These are phyloP conservation scores for Leucopsar rothschildi DNA, from an alignment of 2,113 vertebrate species.

Conservation along the genomic window DNA sequence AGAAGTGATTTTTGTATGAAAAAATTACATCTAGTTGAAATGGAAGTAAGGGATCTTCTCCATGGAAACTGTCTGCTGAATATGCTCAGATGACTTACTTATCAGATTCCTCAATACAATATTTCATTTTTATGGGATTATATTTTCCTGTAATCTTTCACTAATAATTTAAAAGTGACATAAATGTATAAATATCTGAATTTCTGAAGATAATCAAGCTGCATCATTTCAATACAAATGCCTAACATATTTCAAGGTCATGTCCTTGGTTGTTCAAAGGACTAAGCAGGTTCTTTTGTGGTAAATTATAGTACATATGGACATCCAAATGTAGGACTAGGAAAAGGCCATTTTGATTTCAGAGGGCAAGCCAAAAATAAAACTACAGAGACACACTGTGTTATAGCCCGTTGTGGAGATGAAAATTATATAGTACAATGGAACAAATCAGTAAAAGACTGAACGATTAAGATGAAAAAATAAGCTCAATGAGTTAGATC, in stretches of 20 bases:
- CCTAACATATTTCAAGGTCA: not conserved
- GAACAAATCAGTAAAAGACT: not conserved
- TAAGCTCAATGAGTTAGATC: not conserved
- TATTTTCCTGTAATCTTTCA: not conserved
- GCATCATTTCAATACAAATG: not conserved
- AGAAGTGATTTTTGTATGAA: not conserved
- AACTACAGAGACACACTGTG: not conserved
- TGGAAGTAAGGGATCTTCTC: not conserved
- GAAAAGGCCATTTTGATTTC: not conserved
- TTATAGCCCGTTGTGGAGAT: not conserved
- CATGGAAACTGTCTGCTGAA: slow-evolving; percentile 12
- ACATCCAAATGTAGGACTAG: not conserved
- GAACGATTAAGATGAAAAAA: not conserved
- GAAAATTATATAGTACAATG: not conserved
- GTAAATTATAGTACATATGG: not conserved
- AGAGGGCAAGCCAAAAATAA: not conserved
- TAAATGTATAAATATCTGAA: not conserved
- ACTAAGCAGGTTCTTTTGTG: not conserved
- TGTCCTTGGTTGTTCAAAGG: not conserved
- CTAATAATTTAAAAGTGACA: slow-evolving; percentile 10
- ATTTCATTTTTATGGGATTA: not conserved
- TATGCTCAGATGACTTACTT: slow-evolving; percentile 9
- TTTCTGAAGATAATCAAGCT: not conserved
- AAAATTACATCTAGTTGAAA: not conserved
- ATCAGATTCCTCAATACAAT: not conserved